These are phyloP conservation scores for Brachionus rotundiformis DNA, from an alignment of 1,140 invertebrate genomes.

Conservation along the genomic window DNA sequence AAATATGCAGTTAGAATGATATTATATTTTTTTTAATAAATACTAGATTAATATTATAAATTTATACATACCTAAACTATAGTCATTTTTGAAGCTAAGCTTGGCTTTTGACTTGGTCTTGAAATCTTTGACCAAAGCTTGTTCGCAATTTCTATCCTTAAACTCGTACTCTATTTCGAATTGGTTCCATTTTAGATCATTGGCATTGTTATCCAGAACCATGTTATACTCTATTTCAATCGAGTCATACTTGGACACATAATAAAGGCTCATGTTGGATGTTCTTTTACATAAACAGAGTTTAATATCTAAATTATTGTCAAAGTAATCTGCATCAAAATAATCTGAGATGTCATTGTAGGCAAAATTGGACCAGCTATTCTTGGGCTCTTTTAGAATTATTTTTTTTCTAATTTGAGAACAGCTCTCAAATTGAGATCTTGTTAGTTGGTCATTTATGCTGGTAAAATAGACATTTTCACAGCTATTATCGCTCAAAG, in stretches of 20 bases:
- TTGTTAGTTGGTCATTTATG: background rate
- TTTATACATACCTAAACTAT: background rate
- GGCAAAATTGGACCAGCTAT: background rate
- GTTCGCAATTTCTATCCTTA: conserved; percentile 16
- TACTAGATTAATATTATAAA: no score
- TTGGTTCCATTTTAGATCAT: conserved; percentile 29
- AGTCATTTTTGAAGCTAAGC: background rate
- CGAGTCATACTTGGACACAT: conserved; percentile 43
- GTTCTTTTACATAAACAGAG: conserved; percentile 35
- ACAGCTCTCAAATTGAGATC: background rate
- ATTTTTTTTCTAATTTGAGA: conserved; percentile 11
- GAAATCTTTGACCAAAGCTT: conserved; percentile 17
- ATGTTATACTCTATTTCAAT: conserved; percentile 44
- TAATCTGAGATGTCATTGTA: background rate
- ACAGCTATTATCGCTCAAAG: background rate
- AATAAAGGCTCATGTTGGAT: conserved; percentile 10
- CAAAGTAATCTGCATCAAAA: background rate
- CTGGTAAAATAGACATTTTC: conserved; percentile 47
- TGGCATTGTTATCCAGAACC: background rate
- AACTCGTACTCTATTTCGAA: conserved; percentile 41
- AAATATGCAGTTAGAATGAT: no score
- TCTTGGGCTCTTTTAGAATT: conserved; percentile 13
- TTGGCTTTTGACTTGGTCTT: conserved; percentile 18
- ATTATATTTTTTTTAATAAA: no score
- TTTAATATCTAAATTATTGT: conserved; percentile 7